phyloP scores from a whole-genome alignment of 2,888 invertebrate species.

The Sarcophaga rosellei region DNA sequence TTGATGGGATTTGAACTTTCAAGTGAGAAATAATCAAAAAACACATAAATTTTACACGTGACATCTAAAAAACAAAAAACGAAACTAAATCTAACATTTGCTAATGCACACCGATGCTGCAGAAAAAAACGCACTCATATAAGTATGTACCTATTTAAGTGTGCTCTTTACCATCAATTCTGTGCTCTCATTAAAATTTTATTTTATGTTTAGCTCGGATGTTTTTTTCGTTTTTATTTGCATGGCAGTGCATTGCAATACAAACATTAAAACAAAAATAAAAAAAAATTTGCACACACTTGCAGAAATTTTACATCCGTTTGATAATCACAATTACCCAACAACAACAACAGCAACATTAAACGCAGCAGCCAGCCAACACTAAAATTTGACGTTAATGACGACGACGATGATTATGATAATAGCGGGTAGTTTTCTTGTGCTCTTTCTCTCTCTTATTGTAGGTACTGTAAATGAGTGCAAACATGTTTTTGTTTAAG shows the following conservation, averaged over 20 bases:
- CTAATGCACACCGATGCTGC: neutral
- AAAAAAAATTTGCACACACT: slow-evolving; percentile 5
- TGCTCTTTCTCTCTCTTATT: too few relatives aligned
- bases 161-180: neutral
- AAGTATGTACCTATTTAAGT: too few relatives aligned
- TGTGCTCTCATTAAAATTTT: neutral
- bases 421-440: slow-evolving; percentile 26
- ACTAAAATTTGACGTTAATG: slow-evolving; percentile 9
- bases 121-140: neutral
- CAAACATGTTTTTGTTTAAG: neutral
- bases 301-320: slow-evolving; percentile 50
- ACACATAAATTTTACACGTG: neutral
- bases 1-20: neutral
- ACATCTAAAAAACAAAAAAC: neutral
- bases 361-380: slow-evolving; percentile 35
- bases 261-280: slow-evolving; percentile 13
- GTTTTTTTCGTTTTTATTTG: slow-evolving; percentile 12
- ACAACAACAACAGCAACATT: slow-evolving; percentile 24
- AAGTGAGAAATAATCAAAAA: neutral
- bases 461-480: too few relatives aligned
- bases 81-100: neutral
- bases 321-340: slow-evolving; percentile 61
- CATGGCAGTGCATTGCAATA: slow-evolving; percentile 47
- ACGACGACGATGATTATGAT: slow-evolving; percentile 14
- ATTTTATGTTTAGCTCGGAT: slow-evolving; percentile 23